These are phyloP conservation scores for Cephonodes hylas DNA, from an alignment of 2,888 invertebrate species.

Conservation along the genomic window DNA sequence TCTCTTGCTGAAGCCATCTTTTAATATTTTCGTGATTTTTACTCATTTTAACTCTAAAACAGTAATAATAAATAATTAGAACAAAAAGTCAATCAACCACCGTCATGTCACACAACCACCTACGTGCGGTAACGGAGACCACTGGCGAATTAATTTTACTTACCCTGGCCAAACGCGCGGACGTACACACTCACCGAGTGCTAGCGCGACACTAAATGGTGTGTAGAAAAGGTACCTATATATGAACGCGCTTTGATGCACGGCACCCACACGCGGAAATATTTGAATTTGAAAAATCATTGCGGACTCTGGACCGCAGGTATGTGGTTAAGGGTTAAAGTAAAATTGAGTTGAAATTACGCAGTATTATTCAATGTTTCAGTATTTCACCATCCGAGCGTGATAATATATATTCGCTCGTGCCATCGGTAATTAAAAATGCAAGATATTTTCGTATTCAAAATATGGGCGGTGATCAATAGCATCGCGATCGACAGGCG, in stretches of 20 bases:
- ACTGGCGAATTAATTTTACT: neutral
- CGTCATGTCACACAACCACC: neutral
- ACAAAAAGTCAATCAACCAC: neutral
- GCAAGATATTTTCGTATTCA: conserved; percentile 26
- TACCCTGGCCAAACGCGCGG: neutral
- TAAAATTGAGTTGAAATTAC: no score
- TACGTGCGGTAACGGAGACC: neutral
- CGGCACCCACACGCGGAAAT: neutral
- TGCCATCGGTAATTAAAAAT: neutral
- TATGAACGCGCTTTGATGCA: neutral
- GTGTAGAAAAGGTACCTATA: neutral
- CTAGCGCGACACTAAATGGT: neutral
- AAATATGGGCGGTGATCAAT: conserved; percentile 63
- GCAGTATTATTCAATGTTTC: neutral
- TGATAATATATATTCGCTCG: neutral
- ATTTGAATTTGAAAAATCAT: neutral
- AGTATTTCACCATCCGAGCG: neutral
- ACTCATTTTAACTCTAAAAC: neutral
- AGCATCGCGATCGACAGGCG: conserved; percentile 48
- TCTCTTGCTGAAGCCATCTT: neutral
- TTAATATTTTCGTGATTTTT: neutral
- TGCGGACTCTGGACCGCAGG: neutral
- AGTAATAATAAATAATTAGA: neutral
- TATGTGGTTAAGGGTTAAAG: neutral
- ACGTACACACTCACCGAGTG: neutral